phyloP scores from a whole-genome alignment of 2,888 invertebrate genomes.

The Margaritifera margaritifera region DNA sequence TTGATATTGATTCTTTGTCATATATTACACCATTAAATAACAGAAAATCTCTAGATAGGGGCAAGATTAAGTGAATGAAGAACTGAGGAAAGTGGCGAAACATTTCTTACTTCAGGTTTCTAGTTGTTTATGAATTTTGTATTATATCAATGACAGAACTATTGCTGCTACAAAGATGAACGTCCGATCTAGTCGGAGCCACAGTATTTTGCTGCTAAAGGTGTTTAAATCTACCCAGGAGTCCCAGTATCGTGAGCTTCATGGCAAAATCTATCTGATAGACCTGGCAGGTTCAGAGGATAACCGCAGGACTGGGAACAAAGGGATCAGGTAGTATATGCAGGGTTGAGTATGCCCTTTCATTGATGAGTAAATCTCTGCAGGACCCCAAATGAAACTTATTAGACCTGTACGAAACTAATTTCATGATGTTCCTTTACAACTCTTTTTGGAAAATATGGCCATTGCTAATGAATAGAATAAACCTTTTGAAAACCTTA shows the following conservation, averaged over 20 bases:
- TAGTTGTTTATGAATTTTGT: no score
- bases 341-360: neutral
- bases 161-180: slow-evolving; percentile 67
- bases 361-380: neutral
- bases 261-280: slow-evolving; percentile 67
- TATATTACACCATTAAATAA: no score
- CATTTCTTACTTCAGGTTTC: no score
- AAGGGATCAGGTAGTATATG: slow-evolving; percentile 61
- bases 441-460: no score
- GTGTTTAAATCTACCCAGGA: slow-evolving; percentile 41
- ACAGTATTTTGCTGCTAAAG: slow-evolving; percentile 65
- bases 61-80: no score
- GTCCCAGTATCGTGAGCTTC: slow-evolving; percentile 40
- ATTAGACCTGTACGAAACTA: no score
- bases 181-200: slow-evolving; percentile 66
- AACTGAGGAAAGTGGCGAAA: no score
- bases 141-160: slow-evolving; percentile 46
- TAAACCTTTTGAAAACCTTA: no score
- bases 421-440: no score
- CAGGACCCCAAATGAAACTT: neutral
- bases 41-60: no score
- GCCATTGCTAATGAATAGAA: no score
- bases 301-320: slow-evolving; percentile 68
- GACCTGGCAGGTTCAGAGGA: slow-evolving; percentile 70
- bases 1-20: no score